Base-by-base conservation (phyloP, 2,888 invertebrate genomes). In the Cheilosia soror region DNA sequence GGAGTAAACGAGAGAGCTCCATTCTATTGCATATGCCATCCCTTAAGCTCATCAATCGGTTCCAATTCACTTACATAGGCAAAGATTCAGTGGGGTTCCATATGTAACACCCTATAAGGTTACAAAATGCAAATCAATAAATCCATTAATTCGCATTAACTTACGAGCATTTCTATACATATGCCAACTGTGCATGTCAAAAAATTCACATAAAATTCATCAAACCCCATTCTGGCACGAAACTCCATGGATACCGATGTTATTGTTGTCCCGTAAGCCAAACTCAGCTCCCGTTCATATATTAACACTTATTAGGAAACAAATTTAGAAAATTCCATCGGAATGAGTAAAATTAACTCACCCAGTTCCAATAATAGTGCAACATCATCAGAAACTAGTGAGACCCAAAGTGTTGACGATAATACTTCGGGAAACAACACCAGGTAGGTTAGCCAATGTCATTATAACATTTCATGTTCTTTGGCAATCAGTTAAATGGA, bases 381-480 rank as follows among this genome's bases (percentile, higher is more conserved):
- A 53, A 89, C 90, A 76, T 90, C 91, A 66, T 91, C 91, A 29
- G 92, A 91, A 88, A 92, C 91, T 47, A 91, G 91, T 88, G 92
- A 91, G 87, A 88, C 90, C 4, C 91, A 89, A 75, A 91, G 92
- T 87, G 87, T 90, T 78, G 91, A 91, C 79, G 91, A 91, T 87
- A 89, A 87, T 84, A 87, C 62, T 82, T 82, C 77, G 76, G 71
- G 76, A 78, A 76, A 27, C 57, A 72, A 29, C 72, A 72, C 51
- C 37, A 85, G 66, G 85, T 81, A 76, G 1, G 73, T 66, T 47
- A 9, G 11, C 15, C 37, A 11, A 9, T 9, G 37, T 29, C 15
- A 55, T 6, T 25, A 42, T n/a, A 76, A 33, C 58, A 25, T 80
- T 60, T 76, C 84, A 79, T 84, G 84, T 71, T 37, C 3, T 40